These are phyloP conservation scores for Erpetoichthys calabaricus DNA, from an alignment of 2,797 vertebrate genomes.

Conservation along the genomic window DNA sequence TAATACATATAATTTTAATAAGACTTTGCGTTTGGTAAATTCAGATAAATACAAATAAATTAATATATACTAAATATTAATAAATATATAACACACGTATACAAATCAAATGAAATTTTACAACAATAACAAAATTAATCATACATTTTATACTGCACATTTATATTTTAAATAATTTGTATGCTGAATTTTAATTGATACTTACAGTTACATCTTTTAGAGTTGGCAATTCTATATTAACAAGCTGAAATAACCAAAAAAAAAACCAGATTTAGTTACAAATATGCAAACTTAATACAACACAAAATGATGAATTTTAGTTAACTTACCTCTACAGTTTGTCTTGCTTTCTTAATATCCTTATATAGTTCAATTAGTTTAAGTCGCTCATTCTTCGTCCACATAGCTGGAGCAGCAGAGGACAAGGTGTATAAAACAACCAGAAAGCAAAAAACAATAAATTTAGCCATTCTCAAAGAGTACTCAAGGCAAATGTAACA, in stretches of 20 bases:
- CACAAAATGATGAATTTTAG: background rate
- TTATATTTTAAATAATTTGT: too few species aligned
- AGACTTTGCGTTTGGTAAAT: too few species aligned
- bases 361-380: constrained; percentile 20
- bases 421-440: constrained; percentile 34
- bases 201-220: background rate
- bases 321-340: constrained; percentile 27
- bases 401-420: background rate
- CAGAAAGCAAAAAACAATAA: constrained; percentile 42
- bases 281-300: background rate
- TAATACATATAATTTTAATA: too few species aligned
- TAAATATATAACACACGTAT: too few species aligned
- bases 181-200: background rate
- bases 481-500: constrained; percentile 2
- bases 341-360: background rate
- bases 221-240: background rate
- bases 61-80: too few species aligned
- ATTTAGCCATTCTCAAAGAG: constrained; percentile 50
- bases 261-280: background rate
- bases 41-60: too few species aligned
- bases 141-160: too few species aligned
- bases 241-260: background rate
- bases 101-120: too few species aligned
- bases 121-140: too few species aligned
- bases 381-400: fast-evolving